Base-by-base conservation (phyloP, 2,113 vertebrate genomes). In the Macaca mulatta region DNA sequence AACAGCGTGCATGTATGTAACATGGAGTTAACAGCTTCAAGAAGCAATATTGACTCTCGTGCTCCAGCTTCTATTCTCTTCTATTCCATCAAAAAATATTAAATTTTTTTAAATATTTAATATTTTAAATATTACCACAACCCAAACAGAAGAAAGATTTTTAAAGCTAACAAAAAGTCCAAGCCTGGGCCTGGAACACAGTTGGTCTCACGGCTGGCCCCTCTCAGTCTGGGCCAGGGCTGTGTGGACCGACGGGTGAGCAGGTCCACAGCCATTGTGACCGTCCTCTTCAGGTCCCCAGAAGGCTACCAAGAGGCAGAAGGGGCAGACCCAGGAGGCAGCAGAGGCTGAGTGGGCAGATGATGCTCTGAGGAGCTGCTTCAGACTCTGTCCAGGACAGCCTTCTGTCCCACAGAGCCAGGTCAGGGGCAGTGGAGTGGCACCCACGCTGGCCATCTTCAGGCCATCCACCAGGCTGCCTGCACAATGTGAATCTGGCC, bases 181-280 rank as follows among this genome's bases (percentile, higher is more conserved):
- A 7, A 8, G 45, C 30, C 87, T 2, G 0, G 0, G 5, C 10
- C 75, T 61, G 30, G 55, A 55, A 45, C 18, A 9, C 35, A 7
- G 3, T 3, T 1, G 1, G 40, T 8, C 40, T 81, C 3, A 12
- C 11, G 7, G 17, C 40, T 50, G 22, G n/a, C 38, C 32, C 3
- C 7, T 10, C 52, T 5, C 23, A 16, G 81, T 52, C n/a, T 52
- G 20, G 38, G 0, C 43, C 3, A 0, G 25, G n/a, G 20, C 1
- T 72, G 25, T 14, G 18, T 35, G 40, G 83, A 64, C 55, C 43
- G 22, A 7, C 1, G 18, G 23, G 7, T 18, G 11, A 17, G 11
- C 3, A 9, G 6, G 52, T 23, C 27, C 13, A 0, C 2, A 30
- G 23, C 27, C 70, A 32, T 8, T 0, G 1, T 3, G 14, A 45